Percentiles rank a stretch among this genome's conserved stretches.
phyloP scores from a whole-genome alignment of 1,140 invertebrate species.

The Zaprionus ornatus region DNA sequence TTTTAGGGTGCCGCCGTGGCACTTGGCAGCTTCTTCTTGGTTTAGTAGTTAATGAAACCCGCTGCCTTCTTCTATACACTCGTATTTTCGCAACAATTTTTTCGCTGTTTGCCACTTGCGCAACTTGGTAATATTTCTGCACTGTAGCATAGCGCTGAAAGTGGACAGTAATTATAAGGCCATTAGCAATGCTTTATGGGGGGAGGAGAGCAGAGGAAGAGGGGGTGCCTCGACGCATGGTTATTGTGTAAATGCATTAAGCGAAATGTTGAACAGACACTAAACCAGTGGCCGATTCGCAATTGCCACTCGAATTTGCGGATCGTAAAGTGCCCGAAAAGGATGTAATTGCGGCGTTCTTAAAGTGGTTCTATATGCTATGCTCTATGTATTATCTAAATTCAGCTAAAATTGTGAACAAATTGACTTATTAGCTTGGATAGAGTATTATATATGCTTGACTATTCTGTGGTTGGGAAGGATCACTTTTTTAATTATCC shows the following conservation, averaged over 20 bases:
- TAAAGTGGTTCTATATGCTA: neutral
- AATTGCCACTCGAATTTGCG: constrained; percentile 35
- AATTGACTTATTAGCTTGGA: neutral
- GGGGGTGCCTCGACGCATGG: constrained; percentile 51
- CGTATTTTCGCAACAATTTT: constrained; percentile 32
- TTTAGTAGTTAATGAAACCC: constrained; percentile 70
- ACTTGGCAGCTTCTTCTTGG: constrained; percentile 57
- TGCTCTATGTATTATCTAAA: too few relatives aligned
- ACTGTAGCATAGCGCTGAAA: constrained; percentile 52
- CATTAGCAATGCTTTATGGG: constrained; percentile 64
- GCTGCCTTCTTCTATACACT: constrained; percentile 32
- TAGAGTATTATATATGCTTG: neutral
- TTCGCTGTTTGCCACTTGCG: constrained; percentile 47
- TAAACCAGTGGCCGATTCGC: constrained; percentile 58
- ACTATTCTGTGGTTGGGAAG: neutral
- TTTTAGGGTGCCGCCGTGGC: constrained; percentile 40
- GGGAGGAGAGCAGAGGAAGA: neutral
- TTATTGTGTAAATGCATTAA: constrained; percentile 81
- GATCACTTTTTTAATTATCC: too few relatives aligned
- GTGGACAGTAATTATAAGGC: constrained; percentile 80
- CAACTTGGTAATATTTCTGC: constrained; percentile 49
- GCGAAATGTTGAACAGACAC: constrained; percentile 71
- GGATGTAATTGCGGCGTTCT: constrained; percentile 8
- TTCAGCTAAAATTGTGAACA: neutral
- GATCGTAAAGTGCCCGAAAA: constrained; percentile 10